A percentile compares a stretch with the other conserved stretches of the same genome.
These are phyloP conservation scores for Graphium colonna DNA, from an alignment of 2,888 invertebrate genomes.

Conservation along the genomic window DNA sequence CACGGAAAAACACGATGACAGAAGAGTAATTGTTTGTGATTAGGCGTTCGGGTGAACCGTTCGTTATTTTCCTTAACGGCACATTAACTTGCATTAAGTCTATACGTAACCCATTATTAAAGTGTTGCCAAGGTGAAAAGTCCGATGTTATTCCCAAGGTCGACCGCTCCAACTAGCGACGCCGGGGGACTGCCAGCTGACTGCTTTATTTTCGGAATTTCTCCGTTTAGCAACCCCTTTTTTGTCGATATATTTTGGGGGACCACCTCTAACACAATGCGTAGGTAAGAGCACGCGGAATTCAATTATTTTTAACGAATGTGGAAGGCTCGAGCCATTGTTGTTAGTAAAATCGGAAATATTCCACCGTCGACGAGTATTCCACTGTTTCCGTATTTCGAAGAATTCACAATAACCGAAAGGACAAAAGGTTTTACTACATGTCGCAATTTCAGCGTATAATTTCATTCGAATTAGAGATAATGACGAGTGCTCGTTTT, in stretches of 20 bases:
- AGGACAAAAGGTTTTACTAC: too few species aligned
- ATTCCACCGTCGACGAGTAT: not conserved
- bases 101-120: constrained; percentile 3
- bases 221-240: constrained; percentile 16
- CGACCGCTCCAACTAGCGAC: not conserved
- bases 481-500: too few species aligned
- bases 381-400: too few species aligned
- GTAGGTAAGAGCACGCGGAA: constrained; percentile 3
- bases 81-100: constrained; percentile 1
- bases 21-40: not conserved
- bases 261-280: constrained; percentile 10
- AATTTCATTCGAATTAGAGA: too few species aligned
- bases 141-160: constrained; percentile 11
- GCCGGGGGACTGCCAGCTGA: constrained; percentile 13
- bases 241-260: constrained; percentile 12
- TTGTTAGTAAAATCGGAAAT: not conserved
- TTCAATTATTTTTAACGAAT: constrained; percentile 6
- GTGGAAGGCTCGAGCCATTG: not conserved
- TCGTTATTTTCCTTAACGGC: not conserved
- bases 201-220: constrained; percentile 9
- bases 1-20: too few species aligned
- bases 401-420: too few species aligned
- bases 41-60: not conserved
- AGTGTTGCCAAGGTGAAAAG: constrained; percentile 10
- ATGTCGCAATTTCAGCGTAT: not conserved